These are phyloP conservation scores for Bombus superbus DNA, from an alignment of 1,140 invertebrate genomes.

Conservation along the genomic window DNA sequence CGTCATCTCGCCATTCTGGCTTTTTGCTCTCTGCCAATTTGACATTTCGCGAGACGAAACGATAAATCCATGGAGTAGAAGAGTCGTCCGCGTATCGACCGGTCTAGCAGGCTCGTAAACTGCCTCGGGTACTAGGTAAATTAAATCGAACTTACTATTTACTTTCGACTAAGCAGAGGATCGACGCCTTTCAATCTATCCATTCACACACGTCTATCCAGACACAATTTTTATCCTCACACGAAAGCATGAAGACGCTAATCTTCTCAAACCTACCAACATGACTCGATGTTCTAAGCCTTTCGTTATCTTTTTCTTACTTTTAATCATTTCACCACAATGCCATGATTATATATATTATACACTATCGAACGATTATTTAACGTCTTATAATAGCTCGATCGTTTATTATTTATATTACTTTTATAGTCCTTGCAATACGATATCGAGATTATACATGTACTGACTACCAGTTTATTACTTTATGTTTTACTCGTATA, in stretches of 20 bases:
- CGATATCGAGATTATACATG: background rate
- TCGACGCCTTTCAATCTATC: no score
- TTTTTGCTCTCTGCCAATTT: background rate
- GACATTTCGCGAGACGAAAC: background rate
- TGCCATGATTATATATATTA: background rate
- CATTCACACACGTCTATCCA: no score
- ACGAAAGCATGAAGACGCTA: background rate
- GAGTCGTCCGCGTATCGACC: background rate
- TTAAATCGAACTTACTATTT: slow-evolving; percentile 2
- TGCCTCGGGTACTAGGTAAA: background rate
- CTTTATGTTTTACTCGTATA: no score
- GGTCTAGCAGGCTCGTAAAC: slow-evolving; percentile 10
- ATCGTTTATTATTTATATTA: background rate
- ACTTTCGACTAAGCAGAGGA: background rate
- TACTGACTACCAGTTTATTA: no score
- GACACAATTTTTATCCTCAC: background rate
- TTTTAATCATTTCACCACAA: background rate
- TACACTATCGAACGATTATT: no score
- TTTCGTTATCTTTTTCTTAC: background rate
- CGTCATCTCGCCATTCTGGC: background rate
- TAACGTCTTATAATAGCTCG: background rate
- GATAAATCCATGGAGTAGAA: background rate
- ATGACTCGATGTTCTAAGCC: background rate
- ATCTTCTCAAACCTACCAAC: background rate
- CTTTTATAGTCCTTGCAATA: background rate